phyloP scores from a whole-genome alignment of 1,140 invertebrate genomes.

The Stegodyphus mimosarum region DNA sequence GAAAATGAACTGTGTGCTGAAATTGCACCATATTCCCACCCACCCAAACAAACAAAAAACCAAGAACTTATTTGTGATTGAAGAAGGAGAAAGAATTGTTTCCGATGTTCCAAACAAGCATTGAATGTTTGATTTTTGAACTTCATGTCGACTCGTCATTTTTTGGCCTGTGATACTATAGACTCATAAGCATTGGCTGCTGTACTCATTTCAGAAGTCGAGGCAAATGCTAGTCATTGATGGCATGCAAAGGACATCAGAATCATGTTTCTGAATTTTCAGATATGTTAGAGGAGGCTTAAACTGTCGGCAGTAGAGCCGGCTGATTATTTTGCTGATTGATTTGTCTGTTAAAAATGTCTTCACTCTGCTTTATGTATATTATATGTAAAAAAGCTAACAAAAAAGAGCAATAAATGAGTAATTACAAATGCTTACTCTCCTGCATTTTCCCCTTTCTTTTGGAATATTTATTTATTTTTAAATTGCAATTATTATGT shows the following conservation, averaged over 20 bases:
- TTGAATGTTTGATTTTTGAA: neutral
- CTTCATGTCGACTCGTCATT: slow-evolving; percentile 39
- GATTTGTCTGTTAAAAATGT: slow-evolving; percentile 57
- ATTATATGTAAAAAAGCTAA: slow-evolving; percentile 56
- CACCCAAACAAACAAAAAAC: no score
- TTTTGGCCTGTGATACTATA: slow-evolving; percentile 59
- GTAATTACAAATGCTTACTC: slow-evolving; percentile 48
- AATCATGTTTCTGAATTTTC: slow-evolving; percentile 17
- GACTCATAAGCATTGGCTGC: slow-evolving; percentile 17
- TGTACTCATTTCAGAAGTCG: slow-evolving; percentile 33
- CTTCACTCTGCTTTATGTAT: slow-evolving; percentile 54
- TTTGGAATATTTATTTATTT: no score
- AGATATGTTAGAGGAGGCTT: slow-evolving; percentile 34
- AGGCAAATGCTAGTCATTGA: slow-evolving; percentile 46
- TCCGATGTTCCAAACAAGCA: no score
- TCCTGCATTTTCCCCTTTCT: neutral
- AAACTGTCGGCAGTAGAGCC: slow-evolving; percentile 41
- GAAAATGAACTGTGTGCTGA: no score
- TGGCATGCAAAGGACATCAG: slow-evolving; percentile 4
- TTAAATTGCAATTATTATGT: no score
- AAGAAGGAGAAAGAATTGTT: no score
- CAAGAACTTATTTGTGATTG: no score
- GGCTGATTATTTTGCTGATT: slow-evolving; percentile 46
- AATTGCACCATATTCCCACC: no score
- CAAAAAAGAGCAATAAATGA: slow-evolving; percentile 7